Evolutionary conservation across 2,888 invertebrate species (phyloP), one percentile per base, ranked within the genome.

Genomic region (Melolontha melolontha): DNA sequence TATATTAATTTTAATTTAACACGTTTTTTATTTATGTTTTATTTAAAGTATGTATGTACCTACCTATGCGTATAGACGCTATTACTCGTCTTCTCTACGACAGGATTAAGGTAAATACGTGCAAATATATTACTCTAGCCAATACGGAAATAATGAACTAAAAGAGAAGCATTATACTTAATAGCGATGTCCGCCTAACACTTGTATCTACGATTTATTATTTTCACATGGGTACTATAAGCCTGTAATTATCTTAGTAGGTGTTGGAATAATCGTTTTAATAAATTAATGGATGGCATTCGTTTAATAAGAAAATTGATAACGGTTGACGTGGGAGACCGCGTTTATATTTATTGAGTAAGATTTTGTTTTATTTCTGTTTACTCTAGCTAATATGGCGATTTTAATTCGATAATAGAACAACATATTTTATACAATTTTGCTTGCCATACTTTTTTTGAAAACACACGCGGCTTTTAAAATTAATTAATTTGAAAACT

Each of bases 181-280:
- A 67, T 67, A 44, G 63, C 22, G 39, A 34, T 52, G 67, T 63
- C 67, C 55, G 63, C 63, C 64, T 67, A 63, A 44, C 49, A 39
- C 47, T 63, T 67, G 63, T 49, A 47, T 66, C 54, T 57, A 52
- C 47, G 71, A 68, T 71, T 70, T 69, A 71, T 67, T 68, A 72
- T 70, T 70, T 62, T 63, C 47, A 65, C 54, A 63, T 47, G 52
- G 62, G 66, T 69, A 70, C 70, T 47, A 50, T 64, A 65, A 51
- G 39, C 44, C 65, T 51, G 54, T 69, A 67, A 72, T 70, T 68
- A 66, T 66, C 41, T 11, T 55, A 12, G 64, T 70, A 72, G 69
- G 72, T 70, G 70, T 69, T 62, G 55, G 59, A 40, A 44, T 51
- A 55, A 64, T 67, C 55, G 55, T 66, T 67, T 63, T 63, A 67